phyloP scores from a whole-genome alignment of 1,140 invertebrate genomes.

The Drosophila ogumai region DNA sequence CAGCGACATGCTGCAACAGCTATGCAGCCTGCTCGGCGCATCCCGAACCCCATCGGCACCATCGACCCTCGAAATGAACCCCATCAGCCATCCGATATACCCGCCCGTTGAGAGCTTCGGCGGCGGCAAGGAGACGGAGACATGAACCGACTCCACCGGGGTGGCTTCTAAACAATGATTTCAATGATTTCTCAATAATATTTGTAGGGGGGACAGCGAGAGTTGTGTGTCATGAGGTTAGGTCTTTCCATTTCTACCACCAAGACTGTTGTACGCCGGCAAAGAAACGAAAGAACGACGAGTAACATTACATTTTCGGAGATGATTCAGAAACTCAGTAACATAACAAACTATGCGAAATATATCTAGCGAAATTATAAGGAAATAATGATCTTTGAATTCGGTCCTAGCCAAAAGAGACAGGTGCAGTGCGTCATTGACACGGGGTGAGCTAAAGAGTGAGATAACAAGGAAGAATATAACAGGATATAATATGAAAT shows the following conservation, averaged over 20 bases:
- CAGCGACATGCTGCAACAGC: slow-evolving; percentile 89
- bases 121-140: slow-evolving; percentile 91
- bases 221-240: slow-evolving; percentile 50
- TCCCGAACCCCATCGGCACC: slow-evolving; percentile 92
- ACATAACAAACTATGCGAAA: slow-evolving; percentile 32
- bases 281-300: slow-evolving; percentile 17
- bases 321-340: slow-evolving; percentile 26
- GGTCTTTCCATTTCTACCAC: slow-evolving; percentile 50
- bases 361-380: slow-evolving; percentile 49
- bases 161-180: slow-evolving; percentile 58
- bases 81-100: slow-evolving; percentile 87
- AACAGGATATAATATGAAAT: background rate
- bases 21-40: slow-evolving; percentile 87
- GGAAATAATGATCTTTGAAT: slow-evolving; percentile 37
- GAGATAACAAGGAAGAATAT: slow-evolving; percentile 17
- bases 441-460: slow-evolving; percentile 40
- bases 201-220: slow-evolving; percentile 63
- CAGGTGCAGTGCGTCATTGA: slow-evolving; percentile 43
- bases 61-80: slow-evolving; percentile 93
- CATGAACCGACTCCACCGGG: slow-evolving; percentile 85
- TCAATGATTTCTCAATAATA: slow-evolving; percentile 84
- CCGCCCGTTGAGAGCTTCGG: slow-evolving; percentile 90
- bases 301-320: slow-evolving; percentile 32
- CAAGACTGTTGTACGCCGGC: slow-evolving; percentile 33
- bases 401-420: slow-evolving; percentile 26